phyloP scores from a whole-genome alignment of 2,888 invertebrate genomes.

The Drosophila meridiana region DNA sequence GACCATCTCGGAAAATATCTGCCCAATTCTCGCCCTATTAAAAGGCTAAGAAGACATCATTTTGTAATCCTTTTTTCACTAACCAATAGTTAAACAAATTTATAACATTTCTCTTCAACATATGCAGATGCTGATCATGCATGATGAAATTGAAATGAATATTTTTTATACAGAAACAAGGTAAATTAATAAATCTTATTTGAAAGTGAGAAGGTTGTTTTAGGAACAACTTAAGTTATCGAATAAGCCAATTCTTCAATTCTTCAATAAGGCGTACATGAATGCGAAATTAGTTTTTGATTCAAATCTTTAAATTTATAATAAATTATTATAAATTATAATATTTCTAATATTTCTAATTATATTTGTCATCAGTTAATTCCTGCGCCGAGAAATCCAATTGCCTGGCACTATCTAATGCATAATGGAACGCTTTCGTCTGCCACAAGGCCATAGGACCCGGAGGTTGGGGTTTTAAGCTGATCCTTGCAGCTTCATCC shows the following conservation, averaged over 20 bases:
- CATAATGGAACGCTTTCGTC: not conserved
- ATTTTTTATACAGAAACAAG: not conserved
- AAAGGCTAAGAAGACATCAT: too few species aligned
- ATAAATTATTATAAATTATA: not conserved
- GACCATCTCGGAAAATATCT: too few species aligned
- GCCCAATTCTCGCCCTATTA: too few species aligned
- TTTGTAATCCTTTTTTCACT: too few species aligned
- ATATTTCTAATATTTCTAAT: not conserved
- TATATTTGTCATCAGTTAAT: not conserved
- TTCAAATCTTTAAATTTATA: not conserved
- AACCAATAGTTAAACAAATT: too few species aligned
- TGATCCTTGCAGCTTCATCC: constrained; percentile 30
- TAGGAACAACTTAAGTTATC: not conserved
- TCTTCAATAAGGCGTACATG: not conserved
- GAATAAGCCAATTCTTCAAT: not conserved
- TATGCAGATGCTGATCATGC: too few species aligned
- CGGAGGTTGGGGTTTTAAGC: constrained; percentile 37
- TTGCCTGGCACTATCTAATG: not conserved
- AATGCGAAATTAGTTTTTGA: not conserved
- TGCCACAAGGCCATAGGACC: constrained; percentile 57
- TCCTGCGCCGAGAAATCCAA: not conserved
- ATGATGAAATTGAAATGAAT: not conserved
- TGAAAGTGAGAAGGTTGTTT: too few species aligned
- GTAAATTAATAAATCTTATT: too few species aligned
- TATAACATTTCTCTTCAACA: too few species aligned